Conservation (phyloP, 2,113 vertebrate species). For the Cinclus mexicanus region DNA sequence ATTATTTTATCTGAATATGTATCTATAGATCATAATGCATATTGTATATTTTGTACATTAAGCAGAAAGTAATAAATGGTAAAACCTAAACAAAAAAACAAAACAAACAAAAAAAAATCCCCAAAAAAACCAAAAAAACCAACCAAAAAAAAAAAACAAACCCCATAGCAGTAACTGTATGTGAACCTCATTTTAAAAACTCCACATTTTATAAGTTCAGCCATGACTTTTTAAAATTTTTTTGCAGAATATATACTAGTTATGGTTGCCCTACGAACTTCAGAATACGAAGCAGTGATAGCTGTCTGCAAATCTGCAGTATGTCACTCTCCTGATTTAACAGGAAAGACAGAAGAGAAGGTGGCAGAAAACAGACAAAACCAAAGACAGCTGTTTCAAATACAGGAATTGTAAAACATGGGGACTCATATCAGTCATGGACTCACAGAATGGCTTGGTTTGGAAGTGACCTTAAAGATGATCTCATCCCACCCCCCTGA, state of each 20-base stretch:
- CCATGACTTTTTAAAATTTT: neutral
- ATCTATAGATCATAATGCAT: neutral
- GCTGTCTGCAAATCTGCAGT: neutral
- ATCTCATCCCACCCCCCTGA: neutral
- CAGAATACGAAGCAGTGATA: neutral
- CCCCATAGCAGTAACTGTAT: neutral
- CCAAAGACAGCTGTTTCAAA: neutral
- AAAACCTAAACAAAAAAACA: neutral
- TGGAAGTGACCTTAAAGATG: neutral
- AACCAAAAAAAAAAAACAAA: neutral
- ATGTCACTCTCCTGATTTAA: neutral
- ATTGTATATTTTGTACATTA: neutral
- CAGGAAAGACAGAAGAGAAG: neutral
- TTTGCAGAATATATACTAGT: neutral
- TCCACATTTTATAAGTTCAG: neutral
- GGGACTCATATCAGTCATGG: neutral
- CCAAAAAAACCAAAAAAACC: too few relatives aligned
- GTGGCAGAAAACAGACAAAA: neutral
- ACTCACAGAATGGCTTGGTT: neutral
- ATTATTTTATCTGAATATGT: neutral
- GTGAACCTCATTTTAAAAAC: neutral
- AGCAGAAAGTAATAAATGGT: neutral
- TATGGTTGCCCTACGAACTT: neutral
- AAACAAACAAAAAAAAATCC: too few relatives aligned
- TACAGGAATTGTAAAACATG: neutral